phyloP scores from a whole-genome alignment of 2,888 invertebrate species.

The Erpobdella octoculata region DNA sequence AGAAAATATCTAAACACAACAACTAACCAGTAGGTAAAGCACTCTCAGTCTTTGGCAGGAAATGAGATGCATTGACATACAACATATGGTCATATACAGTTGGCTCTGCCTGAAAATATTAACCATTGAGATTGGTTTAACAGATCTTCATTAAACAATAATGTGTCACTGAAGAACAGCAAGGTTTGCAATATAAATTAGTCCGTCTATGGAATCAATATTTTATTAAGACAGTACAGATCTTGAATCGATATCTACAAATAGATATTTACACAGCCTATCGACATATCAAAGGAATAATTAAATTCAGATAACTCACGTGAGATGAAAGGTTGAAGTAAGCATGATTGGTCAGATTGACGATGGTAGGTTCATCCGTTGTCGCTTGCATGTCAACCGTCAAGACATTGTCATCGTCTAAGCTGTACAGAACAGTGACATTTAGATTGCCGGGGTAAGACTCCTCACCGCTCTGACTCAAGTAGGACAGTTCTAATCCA shows the following conservation, averaged over 20 bases:
- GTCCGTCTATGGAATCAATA: no score
- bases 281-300: background rate
- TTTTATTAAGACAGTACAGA: no score
- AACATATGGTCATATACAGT: constrained; percentile 45
- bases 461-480: constrained; percentile 70
- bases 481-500: constrained; percentile 66
- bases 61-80: constrained; percentile 68
- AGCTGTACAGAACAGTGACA: constrained; percentile 56
- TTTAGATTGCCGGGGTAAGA: constrained; percentile 79
- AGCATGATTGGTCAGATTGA: constrained; percentile 79
- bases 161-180: no score
- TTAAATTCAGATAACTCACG: constrained; percentile 21
- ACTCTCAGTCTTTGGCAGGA: constrained; percentile 63
- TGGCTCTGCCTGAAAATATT: constrained; percentile 34
- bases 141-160: no score
- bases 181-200: no score
- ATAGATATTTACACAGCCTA: background rate
- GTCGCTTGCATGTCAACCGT: constrained; percentile 68
- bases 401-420: constrained; percentile 59
- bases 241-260: no score
- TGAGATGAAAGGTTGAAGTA: constrained; percentile 82
- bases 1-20: background rate
- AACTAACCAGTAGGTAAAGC: constrained; percentile 44
- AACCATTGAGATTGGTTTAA: no score
- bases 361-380: constrained; percentile 67